Evolutionary conservation across 2,888 invertebrate genomes (phyloP), one percentile per base, ranked within the genome.

Genomic region (Mythimna vitellina): DNA sequence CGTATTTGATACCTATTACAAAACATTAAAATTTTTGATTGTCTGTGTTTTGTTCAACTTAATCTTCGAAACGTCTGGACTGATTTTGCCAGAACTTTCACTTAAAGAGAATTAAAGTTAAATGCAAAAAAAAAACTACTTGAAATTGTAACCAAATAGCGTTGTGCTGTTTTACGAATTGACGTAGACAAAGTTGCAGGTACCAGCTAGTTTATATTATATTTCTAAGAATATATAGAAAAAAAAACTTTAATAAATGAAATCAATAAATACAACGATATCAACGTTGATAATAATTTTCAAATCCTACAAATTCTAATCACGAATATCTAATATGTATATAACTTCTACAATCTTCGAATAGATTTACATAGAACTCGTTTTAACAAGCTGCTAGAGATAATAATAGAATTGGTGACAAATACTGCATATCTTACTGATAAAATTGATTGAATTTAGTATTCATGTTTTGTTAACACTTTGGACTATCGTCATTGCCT

Each of bases 401-500:
- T 68, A 76, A 67, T 58, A 76, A 60, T 68, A 76, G 42, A 51
- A 35, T 58, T 53, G 76, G 67, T 68, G 73, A 73, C 58, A 76
- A 67, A 60, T 73, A 29, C 7, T n/a, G 25, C n/a, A 35, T 58
- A 53, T 53, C 42, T 70, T 46, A 14, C 68, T 57, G 73, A 73
- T 73, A 46, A 35, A 9, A 20, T 54, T 60, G 35, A 76, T 58
- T 42, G 20, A 22, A 57, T 63, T 65, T 60, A 35, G 35, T 1
- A 60, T 46, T 53, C n/a, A 1, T 32, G 25, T 66, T 75, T 75
- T 58, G 66, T 53, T 42, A 35, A 53, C 42, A 35, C 10, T 65
- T 75, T 14, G 57, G 20, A 53, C 22, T 17, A 1, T 51, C 9
- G 7, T 14, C 0, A n/a, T 54, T 49, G 38, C n/a, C 4, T 57